A percentile compares a stretch with the other conserved stretches of the same genome.
phyloP scores from a whole-genome alignment of 2,797 vertebrate species.

The Gymnothorax javanicus region DNA sequence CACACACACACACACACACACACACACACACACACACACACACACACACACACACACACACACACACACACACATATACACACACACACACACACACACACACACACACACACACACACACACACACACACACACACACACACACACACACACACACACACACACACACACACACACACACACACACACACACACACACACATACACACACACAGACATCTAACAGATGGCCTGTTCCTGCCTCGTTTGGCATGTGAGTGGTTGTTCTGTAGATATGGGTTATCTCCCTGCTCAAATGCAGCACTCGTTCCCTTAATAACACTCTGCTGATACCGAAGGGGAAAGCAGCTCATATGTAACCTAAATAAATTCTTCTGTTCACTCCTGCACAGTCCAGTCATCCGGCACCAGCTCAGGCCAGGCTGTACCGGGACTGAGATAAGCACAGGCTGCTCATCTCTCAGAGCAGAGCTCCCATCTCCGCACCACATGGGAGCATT shows the following conservation, averaged over 20 bases:
- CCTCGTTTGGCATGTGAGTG: not conserved
- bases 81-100: too few species aligned
- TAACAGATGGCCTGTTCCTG: constrained; percentile 1
- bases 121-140: too few species aligned
- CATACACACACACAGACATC: too few species aligned
- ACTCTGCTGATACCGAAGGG: not conserved
- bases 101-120: too few species aligned
- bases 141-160: too few species aligned
- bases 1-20: too few species aligned
- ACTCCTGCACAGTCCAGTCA: not conserved
- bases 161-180: too few species aligned
- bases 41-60: too few species aligned
- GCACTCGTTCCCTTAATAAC: not conserved
- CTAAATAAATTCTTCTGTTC: not conserved
- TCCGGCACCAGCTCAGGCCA: not conserved
- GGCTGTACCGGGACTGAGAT: not conserved
- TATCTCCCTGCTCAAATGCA: constrained; percentile 1
- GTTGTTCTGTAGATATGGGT: not conserved
- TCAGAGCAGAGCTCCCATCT: not conserved
- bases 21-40: too few species aligned
- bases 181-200: too few species aligned
- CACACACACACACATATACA: too few species aligned
- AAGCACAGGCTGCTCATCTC: not conserved
- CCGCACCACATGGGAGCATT: too few species aligned
- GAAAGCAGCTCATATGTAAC: not conserved